Evolutionary conservation across 2,888 invertebrate species (phyloP).

Genomic region (Xestoiulus laeticollis): DNA sequence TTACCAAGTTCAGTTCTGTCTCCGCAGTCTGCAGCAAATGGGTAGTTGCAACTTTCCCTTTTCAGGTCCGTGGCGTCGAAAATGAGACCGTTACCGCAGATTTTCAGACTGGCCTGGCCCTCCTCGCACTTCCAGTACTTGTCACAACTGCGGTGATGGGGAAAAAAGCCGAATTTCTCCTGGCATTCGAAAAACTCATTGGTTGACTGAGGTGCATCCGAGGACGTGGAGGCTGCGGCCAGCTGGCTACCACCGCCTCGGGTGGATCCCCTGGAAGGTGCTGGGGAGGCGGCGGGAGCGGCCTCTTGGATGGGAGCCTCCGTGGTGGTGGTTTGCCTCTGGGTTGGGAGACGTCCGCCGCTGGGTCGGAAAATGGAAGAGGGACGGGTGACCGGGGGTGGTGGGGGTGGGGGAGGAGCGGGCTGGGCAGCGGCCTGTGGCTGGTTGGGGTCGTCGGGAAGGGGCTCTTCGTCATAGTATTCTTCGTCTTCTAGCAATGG

Average conservation of each 20-base stretch:
- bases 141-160: conserved; percentile 88
- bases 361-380: conserved; percentile 23
- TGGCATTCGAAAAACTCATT: conserved; percentile 81
- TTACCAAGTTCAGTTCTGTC: conserved; percentile 84
- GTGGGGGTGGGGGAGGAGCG: conserved; percentile 51
- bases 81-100: conserved; percentile 92
- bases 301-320: conserved; percentile 44
- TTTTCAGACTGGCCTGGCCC: conserved; percentile 85
- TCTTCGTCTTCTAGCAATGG: conserved; percentile 51
- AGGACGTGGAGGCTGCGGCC: conserved; percentile 49
- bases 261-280: background rate
- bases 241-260: background rate
- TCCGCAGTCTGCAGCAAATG: conserved; percentile 93
- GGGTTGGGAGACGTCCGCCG: conserved; percentile 28
- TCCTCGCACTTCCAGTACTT: conserved; percentile 97
- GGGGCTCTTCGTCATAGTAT: conserved; percentile 52
- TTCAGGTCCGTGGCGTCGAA: conserved; percentile 81
- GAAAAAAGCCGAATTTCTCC: conserved; percentile 93
- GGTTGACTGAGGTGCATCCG: conserved; percentile 48
- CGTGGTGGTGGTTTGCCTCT: conserved; percentile 49
- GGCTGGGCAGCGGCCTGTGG: background rate
- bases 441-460: conserved; percentile 30
- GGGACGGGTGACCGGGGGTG: conserved; percentile 24
- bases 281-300: conserved; percentile 31
- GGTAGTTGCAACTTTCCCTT: conserved; percentile 94